Percentiles rank a stretch among this genome's conserved stretches.
Conservation (phyloP, 2,888 invertebrate species). For the Brachycybe producta region DNA sequence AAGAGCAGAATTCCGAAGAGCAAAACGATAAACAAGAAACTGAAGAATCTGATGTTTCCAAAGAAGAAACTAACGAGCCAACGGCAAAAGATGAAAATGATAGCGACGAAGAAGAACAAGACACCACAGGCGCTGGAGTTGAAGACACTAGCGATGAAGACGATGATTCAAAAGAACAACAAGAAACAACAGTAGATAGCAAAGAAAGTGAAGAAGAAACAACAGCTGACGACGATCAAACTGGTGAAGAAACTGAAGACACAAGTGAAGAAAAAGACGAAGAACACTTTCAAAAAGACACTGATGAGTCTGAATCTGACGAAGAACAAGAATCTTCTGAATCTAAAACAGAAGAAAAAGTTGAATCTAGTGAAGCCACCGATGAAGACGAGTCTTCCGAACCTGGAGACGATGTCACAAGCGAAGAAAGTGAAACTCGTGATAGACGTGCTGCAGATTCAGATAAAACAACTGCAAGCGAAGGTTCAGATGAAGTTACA, state of each 20-base stretch:
- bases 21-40: neutral
- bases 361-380: neutral
- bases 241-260: neutral
- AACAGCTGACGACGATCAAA: constrained; percentile 4
- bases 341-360: constrained; percentile 4
- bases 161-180: constrained; percentile 7
- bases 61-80: constrained; percentile 3
- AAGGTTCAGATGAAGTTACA: constrained; percentile 1
- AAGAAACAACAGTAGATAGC: constrained; percentile 12
- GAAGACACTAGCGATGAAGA: constrained; percentile 17
- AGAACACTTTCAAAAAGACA: neutral
- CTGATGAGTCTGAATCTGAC: neutral
- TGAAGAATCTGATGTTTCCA: constrained; percentile 3
- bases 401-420: neutral
- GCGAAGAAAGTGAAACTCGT: neutral
- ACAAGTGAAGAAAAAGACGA: constrained; percentile 6
- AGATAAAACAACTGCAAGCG: neutral
- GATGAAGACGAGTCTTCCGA: neutral
- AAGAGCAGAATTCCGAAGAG: neutral
- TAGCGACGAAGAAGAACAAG: constrained; percentile 15
- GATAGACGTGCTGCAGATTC: neutral
- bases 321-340: neutral
- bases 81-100: constrained; percentile 19
- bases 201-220: constrained; percentile 7
- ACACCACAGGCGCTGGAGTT: constrained; percentile 14